These are phyloP conservation scores for Paramacrobiotus metropolitanus DNA, from an alignment of 1,140 invertebrate species.

Conservation along the genomic window DNA sequence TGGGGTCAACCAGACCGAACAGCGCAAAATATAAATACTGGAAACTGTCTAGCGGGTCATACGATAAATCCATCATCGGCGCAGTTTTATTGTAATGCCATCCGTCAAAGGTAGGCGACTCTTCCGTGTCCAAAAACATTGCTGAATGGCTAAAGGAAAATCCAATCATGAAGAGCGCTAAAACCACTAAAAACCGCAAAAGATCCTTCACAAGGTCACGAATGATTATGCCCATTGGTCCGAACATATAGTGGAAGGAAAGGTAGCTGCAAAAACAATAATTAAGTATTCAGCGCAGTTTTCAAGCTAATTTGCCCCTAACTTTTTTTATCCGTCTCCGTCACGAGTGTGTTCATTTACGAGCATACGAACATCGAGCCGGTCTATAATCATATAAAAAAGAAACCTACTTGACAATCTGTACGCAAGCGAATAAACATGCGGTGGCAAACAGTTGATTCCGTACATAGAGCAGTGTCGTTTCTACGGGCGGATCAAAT, in stretches of 20 bases:
- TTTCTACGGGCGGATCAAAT: constrained; percentile 19
- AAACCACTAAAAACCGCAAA: constrained; percentile 77
- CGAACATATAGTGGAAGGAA: constrained; percentile 94
- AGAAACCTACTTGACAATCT: constrained; percentile 59
- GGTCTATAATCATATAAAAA: no score
- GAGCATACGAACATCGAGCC: no score
- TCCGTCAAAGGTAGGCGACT: neutral
- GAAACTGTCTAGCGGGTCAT: constrained; percentile 53
- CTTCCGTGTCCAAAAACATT: constrained; percentile 10
- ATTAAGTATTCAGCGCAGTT: neutral
- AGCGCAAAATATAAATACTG: constrained; percentile 92
- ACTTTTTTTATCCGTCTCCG: no score
- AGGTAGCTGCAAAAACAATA: constrained; percentile 31
- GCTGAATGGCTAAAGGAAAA: constrained; percentile 50
- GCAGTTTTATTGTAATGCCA: neutral
- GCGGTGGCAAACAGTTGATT: constrained; percentile 89
- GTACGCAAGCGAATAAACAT: constrained; percentile 79
- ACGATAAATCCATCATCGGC: constrained; percentile 4
- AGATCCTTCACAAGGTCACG: constrained; percentile 38
- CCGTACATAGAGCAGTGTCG: constrained; percentile 60
- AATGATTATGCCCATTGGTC: constrained; percentile 66
- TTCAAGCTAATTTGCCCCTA: no score
- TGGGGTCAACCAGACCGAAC: constrained; percentile 80
- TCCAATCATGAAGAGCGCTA: constrained; percentile 90
- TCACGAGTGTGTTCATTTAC: no score